A percentile compares a stretch with the other conserved stretches of the same genome.
These are phyloP conservation scores for Engystomops pustulosus DNA, from an alignment of 2,113 vertebrate genomes.

Conservation along the genomic window DNA sequence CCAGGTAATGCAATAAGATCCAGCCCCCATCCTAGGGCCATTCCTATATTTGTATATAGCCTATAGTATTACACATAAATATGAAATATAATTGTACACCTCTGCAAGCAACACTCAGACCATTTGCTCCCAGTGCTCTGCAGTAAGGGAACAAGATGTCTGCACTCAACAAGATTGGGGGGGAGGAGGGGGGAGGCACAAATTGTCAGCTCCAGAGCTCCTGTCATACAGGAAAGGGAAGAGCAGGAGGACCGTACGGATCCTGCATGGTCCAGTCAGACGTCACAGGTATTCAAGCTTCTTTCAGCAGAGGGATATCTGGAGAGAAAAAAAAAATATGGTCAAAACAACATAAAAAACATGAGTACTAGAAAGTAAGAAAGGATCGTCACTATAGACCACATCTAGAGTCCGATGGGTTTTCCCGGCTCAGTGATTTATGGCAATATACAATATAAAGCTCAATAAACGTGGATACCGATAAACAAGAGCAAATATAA, in stretches of 20 bases:
- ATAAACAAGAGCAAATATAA: no score
- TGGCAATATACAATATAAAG: no score
- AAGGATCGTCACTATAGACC: no score
- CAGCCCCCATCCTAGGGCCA: constrained; percentile 1
- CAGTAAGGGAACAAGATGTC: neutral
- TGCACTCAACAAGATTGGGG: constrained; percentile 51
- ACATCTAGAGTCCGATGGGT: no score
- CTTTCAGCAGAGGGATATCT: constrained; percentile 97
- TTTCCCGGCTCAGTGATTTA: no score
- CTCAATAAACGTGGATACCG: no score
- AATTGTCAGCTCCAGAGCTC: constrained; percentile 10
- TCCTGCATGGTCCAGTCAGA: constrained; percentile 26
- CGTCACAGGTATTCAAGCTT: constrained; percentile 83
- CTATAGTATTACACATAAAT: constrained; percentile 32
- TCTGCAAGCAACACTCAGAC: constrained; percentile 47
- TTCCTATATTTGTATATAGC: constrained; percentile 44
- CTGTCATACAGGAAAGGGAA: constrained; percentile 16
- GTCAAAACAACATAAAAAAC: neutral
- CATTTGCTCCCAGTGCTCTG: neutral
- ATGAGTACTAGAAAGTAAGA: no score
- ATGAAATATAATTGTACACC: constrained; percentile 35
- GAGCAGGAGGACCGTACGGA: constrained; percentile 31
- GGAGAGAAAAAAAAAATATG: constrained; percentile 50
- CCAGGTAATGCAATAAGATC: constrained; percentile 8
- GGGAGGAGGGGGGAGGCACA: constrained; percentile 44